phyloP scores from a whole-genome alignment of 2,888 invertebrate species.

The Drosophila fungiperda region DNA sequence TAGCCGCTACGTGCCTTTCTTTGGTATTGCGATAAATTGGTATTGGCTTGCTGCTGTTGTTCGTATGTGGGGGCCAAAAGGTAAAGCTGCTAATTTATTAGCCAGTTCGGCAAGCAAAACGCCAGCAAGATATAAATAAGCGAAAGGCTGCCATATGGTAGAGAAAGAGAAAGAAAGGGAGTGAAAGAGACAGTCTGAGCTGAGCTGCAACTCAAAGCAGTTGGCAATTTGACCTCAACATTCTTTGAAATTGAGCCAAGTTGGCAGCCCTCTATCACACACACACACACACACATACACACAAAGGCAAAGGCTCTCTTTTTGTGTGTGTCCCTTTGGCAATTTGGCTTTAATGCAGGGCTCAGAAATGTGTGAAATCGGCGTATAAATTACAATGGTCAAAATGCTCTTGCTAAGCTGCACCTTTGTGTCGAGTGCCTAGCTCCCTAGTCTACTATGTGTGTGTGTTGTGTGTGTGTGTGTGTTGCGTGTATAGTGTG shows the following conservation, averaged over 20 bases:
- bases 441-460: constrained; percentile 2
- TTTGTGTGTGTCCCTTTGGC: constrained; percentile 22
- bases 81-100: constrained; percentile 82
- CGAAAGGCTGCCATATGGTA: constrained; percentile 11
- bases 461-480: neutral
- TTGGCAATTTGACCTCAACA: constrained; percentile 49
- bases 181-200: no score
- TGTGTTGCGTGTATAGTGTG: constrained; percentile 13
- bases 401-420: constrained; percentile 66
- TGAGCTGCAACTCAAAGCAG: constrained; percentile 29
- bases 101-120: constrained; percentile 68
- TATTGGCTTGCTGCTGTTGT: constrained; percentile 62
- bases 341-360: constrained; percentile 59
- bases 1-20: constrained; percentile 67
- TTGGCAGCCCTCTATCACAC: constrained; percentile 36
- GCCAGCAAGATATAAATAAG: constrained; percentile 72
- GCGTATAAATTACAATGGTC: constrained; percentile 76
- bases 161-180: neutral
- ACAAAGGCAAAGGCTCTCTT: neutral
- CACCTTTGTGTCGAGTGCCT: constrained; percentile 38
- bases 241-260: constrained; percentile 37
- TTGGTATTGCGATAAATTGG: constrained; percentile 75
- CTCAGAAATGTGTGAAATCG: constrained; percentile 40
- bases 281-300: constrained; percentile 3
- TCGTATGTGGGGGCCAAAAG: constrained; percentile 62